Percentiles rank a stretch among this genome's conserved stretches.
These are phyloP conservation scores for Pipistrellus pygmaeus DNA, from an alignment of 2,797 vertebrate genomes.

Conservation along the genomic window DNA sequence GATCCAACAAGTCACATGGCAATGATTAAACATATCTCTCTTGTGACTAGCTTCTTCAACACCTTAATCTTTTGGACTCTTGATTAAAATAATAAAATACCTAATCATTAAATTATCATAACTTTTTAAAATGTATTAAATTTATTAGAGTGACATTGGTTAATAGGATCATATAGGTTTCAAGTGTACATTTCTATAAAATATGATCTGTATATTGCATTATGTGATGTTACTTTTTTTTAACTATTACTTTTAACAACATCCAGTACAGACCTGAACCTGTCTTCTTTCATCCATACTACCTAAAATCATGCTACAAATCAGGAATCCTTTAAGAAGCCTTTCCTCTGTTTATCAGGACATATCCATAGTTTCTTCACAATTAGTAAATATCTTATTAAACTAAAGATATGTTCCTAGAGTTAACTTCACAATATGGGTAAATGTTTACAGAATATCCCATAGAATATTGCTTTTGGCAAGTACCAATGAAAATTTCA, in stretches of 20 bases:
- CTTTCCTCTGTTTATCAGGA: not conserved
- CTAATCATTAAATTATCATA: not conserved
- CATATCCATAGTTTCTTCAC: not conserved
- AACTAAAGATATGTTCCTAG: not conserved
- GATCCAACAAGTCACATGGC: not conserved
- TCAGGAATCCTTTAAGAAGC: not conserved
- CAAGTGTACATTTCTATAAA: too few species aligned
- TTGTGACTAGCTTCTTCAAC: not conserved
- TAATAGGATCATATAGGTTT: too few species aligned
- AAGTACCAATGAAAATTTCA: not conserved
- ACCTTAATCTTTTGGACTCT: not conserved
- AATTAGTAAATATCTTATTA: not conserved
- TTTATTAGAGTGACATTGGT: too few species aligned
- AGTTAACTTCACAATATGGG: not conserved
- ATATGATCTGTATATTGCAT: too few species aligned
- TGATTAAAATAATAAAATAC: not conserved
- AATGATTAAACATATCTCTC: not conserved
- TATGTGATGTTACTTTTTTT: too few species aligned
- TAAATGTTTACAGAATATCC: not conserved
- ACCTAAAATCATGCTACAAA: not conserved
- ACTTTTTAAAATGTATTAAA: too few species aligned
- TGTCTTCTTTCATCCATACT: not conserved
- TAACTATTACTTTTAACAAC: not conserved
- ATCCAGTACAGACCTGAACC: not conserved
- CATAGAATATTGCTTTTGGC: not conserved